A percentile compares a stretch with the other conserved stretches of the same genome.
phyloP scores from a whole-genome alignment of 2,113 vertebrate genomes.

The Anarhynchus alexandrinus region DNA sequence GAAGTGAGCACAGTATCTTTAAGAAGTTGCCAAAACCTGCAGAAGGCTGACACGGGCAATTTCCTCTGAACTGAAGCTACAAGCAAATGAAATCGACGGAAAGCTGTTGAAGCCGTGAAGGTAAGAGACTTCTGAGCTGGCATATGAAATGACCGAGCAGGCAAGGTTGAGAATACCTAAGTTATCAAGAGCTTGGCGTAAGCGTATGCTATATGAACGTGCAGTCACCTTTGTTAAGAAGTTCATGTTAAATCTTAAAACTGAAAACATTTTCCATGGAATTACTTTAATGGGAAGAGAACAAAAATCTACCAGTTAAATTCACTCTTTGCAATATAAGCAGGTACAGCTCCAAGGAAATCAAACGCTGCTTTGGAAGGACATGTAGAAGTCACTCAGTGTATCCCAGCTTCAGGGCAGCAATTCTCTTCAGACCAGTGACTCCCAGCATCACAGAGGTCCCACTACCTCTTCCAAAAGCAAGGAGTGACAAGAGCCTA shows the following conservation, averaged over 20 bases:
- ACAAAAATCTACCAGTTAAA: not conserved
- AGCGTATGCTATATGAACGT: not conserved
- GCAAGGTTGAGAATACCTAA: not conserved
- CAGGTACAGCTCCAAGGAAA: not conserved
- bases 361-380: not conserved
- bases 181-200: not conserved
- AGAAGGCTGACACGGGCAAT: not conserved
- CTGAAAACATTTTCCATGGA: not conserved
- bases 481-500: not conserved
- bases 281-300: not conserved
- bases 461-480: not conserved
- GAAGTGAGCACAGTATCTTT: not conserved
- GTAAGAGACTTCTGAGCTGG: not conserved
- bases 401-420: not conserved
- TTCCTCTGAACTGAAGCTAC: not conserved
- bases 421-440: not conserved
- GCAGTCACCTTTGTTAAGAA: not conserved
- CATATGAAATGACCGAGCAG: not conserved
- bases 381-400: not conserved
- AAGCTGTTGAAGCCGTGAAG: not conserved
- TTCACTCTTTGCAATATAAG: not conserved
- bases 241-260: not conserved
- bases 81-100: not conserved
- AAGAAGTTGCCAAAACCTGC: slow-evolving; percentile 17
- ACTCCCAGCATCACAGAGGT: not conserved